These are phyloP conservation scores for Saturnia japonica DNA, from an alignment of 2,888 invertebrate genomes.

Conservation along the genomic window DNA sequence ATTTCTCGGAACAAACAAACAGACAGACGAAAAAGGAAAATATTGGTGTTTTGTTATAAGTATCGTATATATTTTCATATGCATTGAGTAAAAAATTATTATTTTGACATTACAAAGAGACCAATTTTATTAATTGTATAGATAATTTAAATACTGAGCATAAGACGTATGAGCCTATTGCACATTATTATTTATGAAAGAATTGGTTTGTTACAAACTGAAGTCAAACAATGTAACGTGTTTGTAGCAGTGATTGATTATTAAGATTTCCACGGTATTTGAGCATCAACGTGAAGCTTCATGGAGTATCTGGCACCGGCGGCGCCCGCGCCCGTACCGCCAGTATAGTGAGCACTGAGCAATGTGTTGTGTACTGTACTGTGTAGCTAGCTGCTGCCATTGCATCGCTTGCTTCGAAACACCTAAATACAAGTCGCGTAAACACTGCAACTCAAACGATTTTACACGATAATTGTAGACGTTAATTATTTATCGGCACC, in stretches of 20 bases:
- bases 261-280: slow-evolving; percentile 26
- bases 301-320: neutral
- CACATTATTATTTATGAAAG: neutral
- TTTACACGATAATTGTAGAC: slow-evolving; percentile 46
- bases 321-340: neutral
- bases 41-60: too few relatives aligned
- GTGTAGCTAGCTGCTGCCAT: neutral
- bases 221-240: slow-evolving; percentile 17
- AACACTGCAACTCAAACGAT: slow-evolving; percentile 52
- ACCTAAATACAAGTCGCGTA: slow-evolving; percentile 32
- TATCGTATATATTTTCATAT: too few relatives aligned
- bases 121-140: too few relatives aligned
- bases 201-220: neutral
- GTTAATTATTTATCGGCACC: slow-evolving; percentile 56
- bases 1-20: too few relatives aligned
- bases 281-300: neutral
- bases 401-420: slow-evolving; percentile 21
- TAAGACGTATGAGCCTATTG: neutral
- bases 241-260: slow-evolving; percentile 33
- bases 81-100: too few relatives aligned
- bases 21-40: too few relatives aligned
- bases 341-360: neutral
- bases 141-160: neutral
- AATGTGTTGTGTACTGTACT: too few relatives aligned
- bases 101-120: too few relatives aligned